These are phyloP conservation scores for Habroteleia sp. DNA, from an alignment of 2,888 invertebrate species.

Conservation along the genomic window DNA sequence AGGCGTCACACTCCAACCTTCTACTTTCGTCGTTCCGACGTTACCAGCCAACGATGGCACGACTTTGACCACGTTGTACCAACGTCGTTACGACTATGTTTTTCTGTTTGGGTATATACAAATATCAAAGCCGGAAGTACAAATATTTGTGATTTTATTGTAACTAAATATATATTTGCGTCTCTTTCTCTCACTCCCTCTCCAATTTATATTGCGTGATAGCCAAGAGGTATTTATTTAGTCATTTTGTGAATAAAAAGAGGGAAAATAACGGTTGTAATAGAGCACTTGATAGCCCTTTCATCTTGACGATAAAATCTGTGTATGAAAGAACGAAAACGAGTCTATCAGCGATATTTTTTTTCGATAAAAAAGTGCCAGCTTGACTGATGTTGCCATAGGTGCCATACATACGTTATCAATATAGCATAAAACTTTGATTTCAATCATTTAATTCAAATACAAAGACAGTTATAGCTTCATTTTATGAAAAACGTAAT, in stretches of 20 bases:
- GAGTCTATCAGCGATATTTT: conserved; percentile 70
- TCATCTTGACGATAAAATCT: conserved; percentile 65
- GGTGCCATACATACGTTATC: conserved; percentile 68
- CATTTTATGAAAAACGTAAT: conserved; percentile 36
- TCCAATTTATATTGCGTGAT: conserved; percentile 19
- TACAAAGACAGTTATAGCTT: conserved; percentile 25
- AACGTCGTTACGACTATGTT: no score
- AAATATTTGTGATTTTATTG: conserved; percentile 4
- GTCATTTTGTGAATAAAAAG: conserved; percentile 45
- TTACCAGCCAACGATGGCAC: no score
- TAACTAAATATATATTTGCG: no score
- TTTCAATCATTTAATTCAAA: conserved; percentile 43
- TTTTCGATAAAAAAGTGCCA: conserved; percentile 68
- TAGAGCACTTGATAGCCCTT: conserved; percentile 62
- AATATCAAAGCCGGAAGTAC: no score
- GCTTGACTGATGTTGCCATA: conserved; percentile 67
- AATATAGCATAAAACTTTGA: conserved; percentile 67
- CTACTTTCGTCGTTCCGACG: no score
- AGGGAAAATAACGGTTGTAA: conserved; percentile 53
- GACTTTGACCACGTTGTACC: no score
- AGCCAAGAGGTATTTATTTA: conserved; percentile 31
- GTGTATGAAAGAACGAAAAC: conserved; percentile 64
- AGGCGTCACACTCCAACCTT: no score
- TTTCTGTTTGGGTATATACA: no score
- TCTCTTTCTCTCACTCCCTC: no score